Conservation (phyloP, 2,888 invertebrate species). For the Stenotaenia linearis region DNA sequence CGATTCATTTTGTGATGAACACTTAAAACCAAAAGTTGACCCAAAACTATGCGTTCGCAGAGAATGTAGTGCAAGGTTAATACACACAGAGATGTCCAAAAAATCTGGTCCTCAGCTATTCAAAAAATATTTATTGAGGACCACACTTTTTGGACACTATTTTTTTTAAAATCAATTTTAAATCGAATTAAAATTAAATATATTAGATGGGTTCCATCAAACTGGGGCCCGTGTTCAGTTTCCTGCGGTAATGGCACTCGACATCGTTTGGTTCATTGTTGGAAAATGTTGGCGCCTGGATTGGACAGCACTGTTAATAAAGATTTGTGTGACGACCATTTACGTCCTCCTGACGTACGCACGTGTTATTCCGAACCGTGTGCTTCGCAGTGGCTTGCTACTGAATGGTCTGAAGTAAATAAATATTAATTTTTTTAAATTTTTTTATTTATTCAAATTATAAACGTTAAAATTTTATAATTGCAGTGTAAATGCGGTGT, state of each 20-base stretch:
- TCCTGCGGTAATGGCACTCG: background rate
- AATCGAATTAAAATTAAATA: background rate
- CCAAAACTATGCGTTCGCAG: background rate
- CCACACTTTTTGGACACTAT: too few relatives aligned
- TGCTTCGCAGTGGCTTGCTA: background rate
- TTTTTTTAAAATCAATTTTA: too few relatives aligned
- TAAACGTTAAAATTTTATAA: too few relatives aligned
- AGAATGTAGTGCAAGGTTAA: background rate
- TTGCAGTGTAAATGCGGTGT: background rate
- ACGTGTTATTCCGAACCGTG: background rate
- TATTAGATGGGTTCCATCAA: background rate
- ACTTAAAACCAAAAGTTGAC: background rate
- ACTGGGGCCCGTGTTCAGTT: background rate
- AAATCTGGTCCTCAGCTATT: too few relatives aligned
- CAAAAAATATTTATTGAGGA: too few relatives aligned
- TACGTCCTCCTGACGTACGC: background rate
- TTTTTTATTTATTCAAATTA: background rate
- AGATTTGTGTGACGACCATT: background rate
- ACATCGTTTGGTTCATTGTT: background rate
- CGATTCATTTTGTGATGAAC: background rate
- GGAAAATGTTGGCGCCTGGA: background rate
- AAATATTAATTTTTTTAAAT: background rate
- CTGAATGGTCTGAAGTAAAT: conserved; percentile 12
- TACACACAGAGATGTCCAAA: too few relatives aligned
- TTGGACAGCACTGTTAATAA: conserved; percentile 11